Conservation (phyloP, 1,140 invertebrate genomes). For the Drosophila erecta region DNA sequence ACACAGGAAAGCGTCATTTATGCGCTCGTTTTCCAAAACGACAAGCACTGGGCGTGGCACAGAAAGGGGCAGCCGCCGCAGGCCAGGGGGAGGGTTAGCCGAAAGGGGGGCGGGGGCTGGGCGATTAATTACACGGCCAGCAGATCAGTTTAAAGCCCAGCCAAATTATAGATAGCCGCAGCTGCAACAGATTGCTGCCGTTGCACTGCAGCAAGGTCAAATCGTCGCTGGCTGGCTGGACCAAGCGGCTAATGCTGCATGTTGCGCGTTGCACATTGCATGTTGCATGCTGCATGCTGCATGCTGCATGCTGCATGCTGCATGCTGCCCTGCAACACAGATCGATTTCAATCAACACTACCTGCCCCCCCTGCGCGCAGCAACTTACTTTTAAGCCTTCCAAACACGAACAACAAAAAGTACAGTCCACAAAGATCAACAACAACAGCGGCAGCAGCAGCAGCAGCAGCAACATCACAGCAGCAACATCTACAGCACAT, state of each 20-base stretch:
- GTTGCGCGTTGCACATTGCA: conserved; percentile 2
- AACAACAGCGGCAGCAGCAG: conserved; percentile 47
- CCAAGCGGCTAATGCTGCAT: conserved; percentile 30
- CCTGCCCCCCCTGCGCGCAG: not conserved
- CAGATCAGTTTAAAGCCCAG: conserved; percentile 45
- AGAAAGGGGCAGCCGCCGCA: not conserved
- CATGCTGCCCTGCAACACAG: conserved; percentile 22
- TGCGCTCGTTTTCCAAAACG: conserved; percentile 73
- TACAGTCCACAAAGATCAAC: conserved; percentile 70
- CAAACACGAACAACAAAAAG: conserved; percentile 72
- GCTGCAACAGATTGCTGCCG: conserved; percentile 50
- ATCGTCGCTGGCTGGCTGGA: conserved; percentile 5
- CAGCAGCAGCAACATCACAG: conserved; percentile 22
- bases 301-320: conserved; percentile 10
- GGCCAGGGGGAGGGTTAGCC: not conserved
- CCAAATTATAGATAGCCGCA: conserved; percentile 57
- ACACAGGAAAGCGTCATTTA: conserved; percentile 82
- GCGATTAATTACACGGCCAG: conserved; percentile 70
- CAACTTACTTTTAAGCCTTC: conserved; percentile 18
- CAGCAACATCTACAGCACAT: conserved; percentile 13
- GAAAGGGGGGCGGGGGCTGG: not conserved
- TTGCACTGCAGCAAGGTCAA: conserved; percentile 49
- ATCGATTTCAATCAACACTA: conserved; percentile 75
- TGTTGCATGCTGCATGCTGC: conserved; percentile 16
- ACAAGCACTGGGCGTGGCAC: conserved; percentile 72